Base-by-base conservation (phyloP, 2,888 invertebrate species). In the Diarsia rubi region DNA sequence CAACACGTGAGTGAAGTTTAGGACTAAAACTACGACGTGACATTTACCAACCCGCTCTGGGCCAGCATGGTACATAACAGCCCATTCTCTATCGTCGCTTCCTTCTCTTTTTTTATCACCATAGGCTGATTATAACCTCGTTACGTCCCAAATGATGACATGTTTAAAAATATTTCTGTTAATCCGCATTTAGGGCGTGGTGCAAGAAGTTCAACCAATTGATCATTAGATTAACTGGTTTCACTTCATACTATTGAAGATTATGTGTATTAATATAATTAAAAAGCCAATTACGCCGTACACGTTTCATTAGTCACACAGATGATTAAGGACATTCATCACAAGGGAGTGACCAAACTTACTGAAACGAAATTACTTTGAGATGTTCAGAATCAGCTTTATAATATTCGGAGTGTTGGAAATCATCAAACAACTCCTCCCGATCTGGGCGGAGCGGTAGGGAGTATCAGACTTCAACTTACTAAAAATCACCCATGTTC, bases 241-340 rank as follows among this genome's bases (percentile, higher is more conserved):
- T 75, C 54, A 68, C n/a, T 62, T 27, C 31, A 16, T 16, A 52
- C 1, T n/a, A 45, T 77, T 31, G 5, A 59, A 27, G 76, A 49
- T 68, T 49, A 75, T 21, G 37, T 45, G 42, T 77, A 19, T 64
- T 67, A 19, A 75, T 62, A 45, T 45, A 44, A 67, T 62, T 27
- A 37, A 27, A 44, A 44, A 44, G 21, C 1, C 27, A 76, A 60
- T 65, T 14, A 14, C 37, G 60, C 42, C 2, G 1, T 3, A 3
- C 24, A 24, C 31, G 54, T 42, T 9, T 14, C n/a, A 45, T 52
- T 37, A 47, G n/a, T 63, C 24, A 14, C 6, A 37, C 37, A 6
- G 16, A 60, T 63, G 16, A 19, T 45, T 31, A 21, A 4, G 19
- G 9, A 16, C 31, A 37, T 37, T 45, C 31, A 52, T 14, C 52